Evolutionary conservation across 2,113 vertebrate species (phyloP).

Genomic region (Syngnathoides biaculeatus): DNA sequence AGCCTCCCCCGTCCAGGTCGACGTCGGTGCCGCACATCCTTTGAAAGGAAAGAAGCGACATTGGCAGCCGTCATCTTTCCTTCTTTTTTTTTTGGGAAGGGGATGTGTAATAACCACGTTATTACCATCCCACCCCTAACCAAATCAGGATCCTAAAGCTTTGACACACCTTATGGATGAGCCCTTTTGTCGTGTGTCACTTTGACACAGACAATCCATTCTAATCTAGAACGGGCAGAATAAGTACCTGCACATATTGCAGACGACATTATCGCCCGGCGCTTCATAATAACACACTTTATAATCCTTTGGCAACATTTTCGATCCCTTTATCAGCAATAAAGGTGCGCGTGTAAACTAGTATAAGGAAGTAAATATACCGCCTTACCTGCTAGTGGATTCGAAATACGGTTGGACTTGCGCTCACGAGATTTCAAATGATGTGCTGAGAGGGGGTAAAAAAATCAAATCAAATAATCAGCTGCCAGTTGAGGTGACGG

Average conservation of each 20-base stretch:
- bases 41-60: too few relatives aligned
- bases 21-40: slow-evolving; percentile 73
- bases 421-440: neutral
- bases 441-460: neutral
- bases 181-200: slow-evolving; percentile 13
- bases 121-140: neutral
- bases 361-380: neutral
- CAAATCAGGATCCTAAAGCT: slow-evolving; percentile 26
- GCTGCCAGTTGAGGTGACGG: slow-evolving; percentile 19
- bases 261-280: neutral
- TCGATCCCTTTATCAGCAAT: neutral
- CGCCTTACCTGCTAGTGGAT: neutral
- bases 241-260: neutral
- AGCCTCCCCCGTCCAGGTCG: slow-evolving; percentile 61
- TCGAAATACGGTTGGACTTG: neutral
- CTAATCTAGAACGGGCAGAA: slow-evolving; percentile 14
- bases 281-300: neutral
- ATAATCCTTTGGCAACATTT: neutral
- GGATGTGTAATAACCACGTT: neutral
- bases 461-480: too few relatives aligned
- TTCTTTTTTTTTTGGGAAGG: too few relatives aligned
- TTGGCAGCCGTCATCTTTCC: too few relatives aligned
- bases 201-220: neutral
- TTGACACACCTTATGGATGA: slow-evolving; percentile 34
- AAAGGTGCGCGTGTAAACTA: neutral